Percentiles rank a stretch among this genome's conserved stretches.
Evolutionary conservation across 1,140 invertebrate genomes (phyloP).

Genomic region (Helicoverpa armigera): DNA sequence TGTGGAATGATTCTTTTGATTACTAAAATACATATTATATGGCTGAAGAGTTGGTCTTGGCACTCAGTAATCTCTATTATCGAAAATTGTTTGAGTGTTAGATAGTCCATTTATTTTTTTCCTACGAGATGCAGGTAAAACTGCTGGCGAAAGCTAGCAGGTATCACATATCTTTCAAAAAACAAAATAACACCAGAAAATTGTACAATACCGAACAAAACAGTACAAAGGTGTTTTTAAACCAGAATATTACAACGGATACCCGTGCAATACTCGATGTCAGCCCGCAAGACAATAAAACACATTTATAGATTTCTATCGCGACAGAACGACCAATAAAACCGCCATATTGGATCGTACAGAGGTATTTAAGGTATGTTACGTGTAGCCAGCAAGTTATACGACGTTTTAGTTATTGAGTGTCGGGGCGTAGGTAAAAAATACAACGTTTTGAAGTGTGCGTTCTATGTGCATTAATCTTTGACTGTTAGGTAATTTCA

Average conservation of each 20-base stretch:
- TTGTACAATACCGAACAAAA: background rate
- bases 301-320: slow-evolving; percentile 48
- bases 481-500: too few species aligned
- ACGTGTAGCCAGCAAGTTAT: slow-evolving; percentile 25
- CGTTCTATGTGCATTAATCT: background rate
- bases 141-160: background rate
- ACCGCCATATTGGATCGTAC: slow-evolving; percentile 34
- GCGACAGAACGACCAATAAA: slow-evolving; percentile 45
- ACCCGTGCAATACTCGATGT: slow-evolving; percentile 26
- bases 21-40: too few species aligned
- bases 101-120: too few species aligned
- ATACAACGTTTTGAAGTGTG: background rate
- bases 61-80: too few species aligned
- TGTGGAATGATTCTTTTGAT: too few species aligned
- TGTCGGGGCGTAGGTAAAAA: slow-evolving; percentile 8
- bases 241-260: slow-evolving; percentile 29
- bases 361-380: slow-evolving; percentile 42
- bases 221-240: slow-evolving; percentile 25
- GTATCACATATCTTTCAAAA: background rate
- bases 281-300: slow-evolving; percentile 42
- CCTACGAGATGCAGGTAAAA: too few species aligned
- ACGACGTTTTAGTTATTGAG: slow-evolving; percentile 34
- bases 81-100: too few species aligned
- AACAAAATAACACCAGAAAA: background rate
- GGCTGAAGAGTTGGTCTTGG: too few species aligned